A percentile compares a stretch with the other conserved stretches of the same genome.
Conservation (phyloP, 2,888 invertebrate species). For the Tiliacea aurago region DNA sequence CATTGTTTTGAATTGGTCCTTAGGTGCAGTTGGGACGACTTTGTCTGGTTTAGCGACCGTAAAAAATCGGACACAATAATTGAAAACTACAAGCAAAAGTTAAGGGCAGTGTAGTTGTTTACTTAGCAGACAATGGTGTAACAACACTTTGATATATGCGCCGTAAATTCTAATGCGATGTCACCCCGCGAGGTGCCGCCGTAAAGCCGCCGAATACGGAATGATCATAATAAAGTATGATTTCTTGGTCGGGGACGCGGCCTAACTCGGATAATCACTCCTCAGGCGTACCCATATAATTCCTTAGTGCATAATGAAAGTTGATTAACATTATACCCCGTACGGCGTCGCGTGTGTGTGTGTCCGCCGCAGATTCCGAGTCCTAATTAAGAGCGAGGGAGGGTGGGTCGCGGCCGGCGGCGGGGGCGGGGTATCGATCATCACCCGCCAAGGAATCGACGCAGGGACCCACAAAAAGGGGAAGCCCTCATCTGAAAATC, state of each 20-base stretch:
- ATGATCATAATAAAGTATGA: constrained; percentile 90
- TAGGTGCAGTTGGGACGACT: neutral
- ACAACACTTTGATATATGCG: constrained; percentile 83
- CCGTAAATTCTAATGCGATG: constrained; percentile 87
- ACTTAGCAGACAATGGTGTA: constrained; percentile 82
- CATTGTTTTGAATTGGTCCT: neutral
- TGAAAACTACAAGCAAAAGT: constrained; percentile 70
- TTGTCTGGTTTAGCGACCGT: neutral
- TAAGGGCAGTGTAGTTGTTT: constrained; percentile 79
- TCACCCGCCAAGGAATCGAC: constrained; percentile 90
- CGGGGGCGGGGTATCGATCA: constrained; percentile 89
- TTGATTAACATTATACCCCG: constrained; percentile 89
- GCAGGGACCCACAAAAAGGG: constrained; percentile 90
- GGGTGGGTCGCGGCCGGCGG: constrained; percentile 85
- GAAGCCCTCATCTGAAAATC: constrained; percentile 89
- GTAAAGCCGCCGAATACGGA: constrained; percentile 83
- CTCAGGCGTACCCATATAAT: constrained; percentile 90
- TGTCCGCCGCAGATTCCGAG: constrained; percentile 96
- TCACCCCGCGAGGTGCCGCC: constrained; percentile 82
- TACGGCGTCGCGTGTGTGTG: constrained; percentile 87
- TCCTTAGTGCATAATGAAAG: constrained; percentile 91
- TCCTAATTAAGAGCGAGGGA: constrained; percentile 95
- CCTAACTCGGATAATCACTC: constrained; percentile 89
- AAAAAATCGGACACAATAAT: constrained; percentile 12
- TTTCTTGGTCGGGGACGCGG: constrained; percentile 89